These are phyloP conservation scores for Aphrophora alni DNA, from an alignment of 2,888 invertebrate species.

Conservation along the genomic window DNA sequence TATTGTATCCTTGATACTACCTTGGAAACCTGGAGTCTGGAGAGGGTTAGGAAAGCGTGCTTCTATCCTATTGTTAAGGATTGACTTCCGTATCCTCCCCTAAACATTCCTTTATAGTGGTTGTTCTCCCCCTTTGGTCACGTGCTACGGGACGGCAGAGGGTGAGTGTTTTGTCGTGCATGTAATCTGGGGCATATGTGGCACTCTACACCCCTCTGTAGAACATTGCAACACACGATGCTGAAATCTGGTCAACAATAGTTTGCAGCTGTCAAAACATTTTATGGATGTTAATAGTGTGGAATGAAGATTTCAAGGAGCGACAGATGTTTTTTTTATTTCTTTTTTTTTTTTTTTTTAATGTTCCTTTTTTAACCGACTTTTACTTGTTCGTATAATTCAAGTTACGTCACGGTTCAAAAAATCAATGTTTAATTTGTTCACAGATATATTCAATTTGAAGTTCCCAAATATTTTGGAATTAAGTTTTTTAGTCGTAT, in stretches of 20 bases:
- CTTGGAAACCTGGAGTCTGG: not conserved
- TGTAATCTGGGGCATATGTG: not conserved
- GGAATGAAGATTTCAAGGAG: not conserved
- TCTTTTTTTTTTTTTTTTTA: too few species aligned
- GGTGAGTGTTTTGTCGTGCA: not conserved
- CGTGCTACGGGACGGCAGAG: not conserved
- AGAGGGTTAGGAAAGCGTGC: not conserved
- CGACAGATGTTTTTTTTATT: not conserved
- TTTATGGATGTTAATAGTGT: not conserved
- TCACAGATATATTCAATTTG: too few species aligned
- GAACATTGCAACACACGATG: not conserved
- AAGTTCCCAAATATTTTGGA: too few species aligned
- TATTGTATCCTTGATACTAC: not conserved
- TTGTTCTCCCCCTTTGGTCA: not conserved
- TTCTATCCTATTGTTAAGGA: not conserved
- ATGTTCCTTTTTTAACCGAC: too few species aligned
- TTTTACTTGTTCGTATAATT: too few species aligned
- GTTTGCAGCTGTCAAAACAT: not conserved
- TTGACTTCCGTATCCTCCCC: conserved; percentile 2
- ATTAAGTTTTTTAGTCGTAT: too few species aligned
- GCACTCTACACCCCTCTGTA: not conserved
- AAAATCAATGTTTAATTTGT: too few species aligned
- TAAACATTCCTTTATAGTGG: conserved; percentile 9
- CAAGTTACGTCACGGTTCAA: too few species aligned
- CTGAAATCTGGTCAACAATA: not conserved